Conservation (phyloP, 2,113 vertebrate species). For the Myodes glareolus region DNA sequence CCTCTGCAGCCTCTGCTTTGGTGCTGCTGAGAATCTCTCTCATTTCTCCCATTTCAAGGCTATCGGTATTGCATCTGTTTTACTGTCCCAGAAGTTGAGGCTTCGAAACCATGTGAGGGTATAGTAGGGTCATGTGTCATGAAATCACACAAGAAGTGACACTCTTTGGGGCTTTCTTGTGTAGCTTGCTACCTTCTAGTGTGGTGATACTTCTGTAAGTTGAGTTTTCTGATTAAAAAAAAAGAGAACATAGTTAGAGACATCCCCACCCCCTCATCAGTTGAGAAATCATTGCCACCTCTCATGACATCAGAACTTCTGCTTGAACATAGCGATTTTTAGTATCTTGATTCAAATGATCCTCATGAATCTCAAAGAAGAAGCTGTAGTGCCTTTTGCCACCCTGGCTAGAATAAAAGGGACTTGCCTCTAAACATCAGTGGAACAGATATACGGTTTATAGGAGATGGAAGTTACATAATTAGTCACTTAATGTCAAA, state of each 20-base stretch:
- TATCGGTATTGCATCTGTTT: background rate
- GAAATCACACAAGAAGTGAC: background rate
- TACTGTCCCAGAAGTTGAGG: background rate
- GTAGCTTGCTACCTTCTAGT: background rate
- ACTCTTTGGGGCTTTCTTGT: background rate
- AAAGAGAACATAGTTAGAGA: background rate
- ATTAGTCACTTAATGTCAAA: slow-evolving; percentile 19
- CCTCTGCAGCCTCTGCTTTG: background rate
- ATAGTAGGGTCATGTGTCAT: background rate
- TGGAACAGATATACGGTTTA: background rate
- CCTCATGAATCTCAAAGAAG: background rate
- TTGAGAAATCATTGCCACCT: background rate
- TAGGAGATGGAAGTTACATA: background rate
- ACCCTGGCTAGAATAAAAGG: background rate
- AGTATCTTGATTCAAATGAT: background rate
- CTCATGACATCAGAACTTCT: background rate
- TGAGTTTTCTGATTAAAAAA: background rate
- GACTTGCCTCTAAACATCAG: background rate
- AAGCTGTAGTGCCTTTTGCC: background rate
- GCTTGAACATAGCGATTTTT: background rate
- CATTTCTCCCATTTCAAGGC: background rate
- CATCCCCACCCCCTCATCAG: background rate
- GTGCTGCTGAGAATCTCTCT: background rate
- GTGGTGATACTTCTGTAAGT: background rate
- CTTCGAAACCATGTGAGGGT: background rate